Percentiles rank a stretch among this genome's conserved stretches.
Conservation (phyloP, 2,797 vertebrate genomes). For the Ispidina lecontei region DNA sequence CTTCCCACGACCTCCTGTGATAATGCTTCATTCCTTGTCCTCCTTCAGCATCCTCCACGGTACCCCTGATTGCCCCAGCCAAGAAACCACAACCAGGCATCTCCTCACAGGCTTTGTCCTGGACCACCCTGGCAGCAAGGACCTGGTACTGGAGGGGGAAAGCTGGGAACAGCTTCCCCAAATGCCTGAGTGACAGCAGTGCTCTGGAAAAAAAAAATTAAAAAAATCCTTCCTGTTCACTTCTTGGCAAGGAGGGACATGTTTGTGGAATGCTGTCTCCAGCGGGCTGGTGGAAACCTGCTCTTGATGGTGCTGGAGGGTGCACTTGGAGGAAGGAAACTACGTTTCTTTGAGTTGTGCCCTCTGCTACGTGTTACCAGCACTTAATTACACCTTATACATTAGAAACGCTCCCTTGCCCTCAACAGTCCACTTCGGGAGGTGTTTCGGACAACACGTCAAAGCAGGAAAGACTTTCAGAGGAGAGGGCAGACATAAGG, state of each 20-base stretch:
- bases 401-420: background rate
- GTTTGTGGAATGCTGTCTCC: background rate
- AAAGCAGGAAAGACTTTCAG: slow-evolving; percentile 29
- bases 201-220: background rate
- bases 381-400: slow-evolving; percentile 45
- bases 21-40: background rate
- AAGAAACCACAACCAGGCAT: background rate
- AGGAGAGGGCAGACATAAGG: background rate
- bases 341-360: background rate
- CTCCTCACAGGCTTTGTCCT: background rate
- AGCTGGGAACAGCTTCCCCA: background rate
- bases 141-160: background rate
- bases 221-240: background rate
- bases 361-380: slow-evolving; percentile 12
- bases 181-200: background rate
- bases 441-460: slow-evolving; percentile 13
- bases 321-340: background rate
- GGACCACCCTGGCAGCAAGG: background rate
- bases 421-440: background rate
- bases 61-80: background rate
- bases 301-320: background rate
- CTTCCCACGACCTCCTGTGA: background rate
- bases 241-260: background rate
- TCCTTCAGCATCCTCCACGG: background rate
- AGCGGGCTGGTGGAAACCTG: background rate